phyloP scores from a whole-genome alignment of 1,140 invertebrate species.

The Drosophila pseudoananassae region DNA sequence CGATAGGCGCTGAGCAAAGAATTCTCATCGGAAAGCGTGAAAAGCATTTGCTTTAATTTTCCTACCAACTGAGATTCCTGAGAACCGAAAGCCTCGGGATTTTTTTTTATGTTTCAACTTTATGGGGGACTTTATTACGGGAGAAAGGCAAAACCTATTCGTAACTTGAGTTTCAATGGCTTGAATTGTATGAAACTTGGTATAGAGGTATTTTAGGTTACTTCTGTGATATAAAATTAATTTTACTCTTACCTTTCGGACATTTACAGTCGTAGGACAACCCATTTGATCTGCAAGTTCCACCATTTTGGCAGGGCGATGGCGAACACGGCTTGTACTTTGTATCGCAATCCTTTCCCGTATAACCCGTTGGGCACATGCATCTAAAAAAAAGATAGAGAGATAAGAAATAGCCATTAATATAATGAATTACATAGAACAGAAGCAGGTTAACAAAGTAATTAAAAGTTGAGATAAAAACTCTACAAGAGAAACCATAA shows the following conservation, averaged over 20 bases:
- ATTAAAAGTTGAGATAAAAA: slow-evolving; percentile 19
- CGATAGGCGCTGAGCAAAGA: slow-evolving; percentile 30
- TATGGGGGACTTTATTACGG: too few species aligned
- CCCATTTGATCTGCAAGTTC: slow-evolving; percentile 90
- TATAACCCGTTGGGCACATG: slow-evolving; percentile 94
- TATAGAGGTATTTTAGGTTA: background rate
- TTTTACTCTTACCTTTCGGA: slow-evolving; percentile 90
- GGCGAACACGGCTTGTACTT: slow-evolving; percentile 96
- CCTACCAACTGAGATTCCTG: slow-evolving; percentile 13
- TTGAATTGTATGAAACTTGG: background rate
- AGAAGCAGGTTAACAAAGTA: slow-evolving; percentile 23
- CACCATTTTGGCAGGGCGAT: slow-evolving; percentile 95
- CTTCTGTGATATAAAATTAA: background rate
- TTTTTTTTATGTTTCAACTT: slow-evolving; percentile 19
- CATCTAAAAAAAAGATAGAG: slow-evolving; percentile 87
- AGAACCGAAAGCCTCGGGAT: slow-evolving; percentile 43
- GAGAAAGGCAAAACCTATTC: too few species aligned
- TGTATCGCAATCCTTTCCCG: slow-evolving; percentile 94
- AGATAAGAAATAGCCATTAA: background rate
- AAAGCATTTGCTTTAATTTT: slow-evolving; percentile 4
- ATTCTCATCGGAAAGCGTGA: slow-evolving; percentile 30
- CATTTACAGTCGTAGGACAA: slow-evolving; percentile 94
- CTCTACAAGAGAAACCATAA: slow-evolving; percentile 26
- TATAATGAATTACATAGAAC: slow-evolving; percentile 17
- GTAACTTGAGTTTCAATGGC: background rate